phyloP scores from a whole-genome alignment of 2,113 vertebrate genomes.

The Siphamia tubifer region DNA sequence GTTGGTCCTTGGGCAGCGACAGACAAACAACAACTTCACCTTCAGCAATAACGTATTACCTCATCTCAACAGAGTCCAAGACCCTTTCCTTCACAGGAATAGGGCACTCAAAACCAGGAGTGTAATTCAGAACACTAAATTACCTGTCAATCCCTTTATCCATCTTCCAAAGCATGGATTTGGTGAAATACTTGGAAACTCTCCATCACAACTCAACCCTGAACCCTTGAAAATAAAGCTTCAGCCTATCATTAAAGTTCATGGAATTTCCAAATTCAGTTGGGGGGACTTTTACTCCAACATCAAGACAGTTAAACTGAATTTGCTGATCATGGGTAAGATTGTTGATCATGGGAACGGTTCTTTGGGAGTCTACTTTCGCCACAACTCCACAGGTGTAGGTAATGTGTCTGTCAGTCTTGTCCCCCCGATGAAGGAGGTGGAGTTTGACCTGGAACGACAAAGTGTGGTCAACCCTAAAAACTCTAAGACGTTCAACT shows the following conservation, averaged over 20 bases:
- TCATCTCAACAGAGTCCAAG: slow-evolving; percentile 5
- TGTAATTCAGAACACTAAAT: slow-evolving; percentile 62
- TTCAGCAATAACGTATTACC: background rate
- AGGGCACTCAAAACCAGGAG: slow-evolving; percentile 30
- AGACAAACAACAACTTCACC: slow-evolving; percentile 13
- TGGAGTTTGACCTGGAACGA: slow-evolving; percentile 88
- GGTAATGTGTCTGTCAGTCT: slow-evolving; percentile 93
- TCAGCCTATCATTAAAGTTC: slow-evolving; percentile 30
- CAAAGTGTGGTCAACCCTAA: slow-evolving; percentile 91
- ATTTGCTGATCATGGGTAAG: slow-evolving; percentile 90
- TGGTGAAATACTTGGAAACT: slow-evolving; percentile 16
- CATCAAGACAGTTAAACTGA: slow-evolving; percentile 91
- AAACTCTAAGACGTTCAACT: slow-evolving; percentile 92
- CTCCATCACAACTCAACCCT: slow-evolving; percentile 3
- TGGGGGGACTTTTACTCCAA: slow-evolving; percentile 95
- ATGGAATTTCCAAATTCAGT: slow-evolving; percentile 77
- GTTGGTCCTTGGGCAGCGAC: slow-evolving; percentile 43
- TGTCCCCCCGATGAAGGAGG: slow-evolving; percentile 85
- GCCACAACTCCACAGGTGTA: slow-evolving; percentile 89
- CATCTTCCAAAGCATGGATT: slow-evolving; percentile 32
- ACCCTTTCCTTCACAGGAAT: slow-evolving; percentile 16
- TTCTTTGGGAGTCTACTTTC: slow-evolving; percentile 88
- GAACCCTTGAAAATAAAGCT: slow-evolving; percentile 36
- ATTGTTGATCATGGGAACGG: slow-evolving; percentile 92
- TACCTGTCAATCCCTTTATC: slow-evolving; percentile 59